A percentile compares a stretch with the other conserved stretches of the same genome.
Evolutionary conservation across 1,140 invertebrate genomes (phyloP).

Genomic region (Ceratitis capitata): DNA sequence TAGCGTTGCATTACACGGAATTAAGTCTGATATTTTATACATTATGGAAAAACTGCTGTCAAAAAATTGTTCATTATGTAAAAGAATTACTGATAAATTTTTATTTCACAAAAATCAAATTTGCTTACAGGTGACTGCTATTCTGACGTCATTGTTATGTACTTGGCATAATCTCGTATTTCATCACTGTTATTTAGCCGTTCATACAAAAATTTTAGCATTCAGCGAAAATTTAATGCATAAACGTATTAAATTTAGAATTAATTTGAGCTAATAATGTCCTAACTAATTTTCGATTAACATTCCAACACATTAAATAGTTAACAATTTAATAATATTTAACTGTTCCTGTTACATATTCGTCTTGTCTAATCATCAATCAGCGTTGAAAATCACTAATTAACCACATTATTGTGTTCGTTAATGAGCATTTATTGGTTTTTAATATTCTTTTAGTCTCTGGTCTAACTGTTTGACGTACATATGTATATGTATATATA

Average conservation of each 20-base stretch:
- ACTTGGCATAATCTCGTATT: neutral
- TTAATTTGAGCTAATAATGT: neutral
- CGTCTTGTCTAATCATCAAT: neutral
- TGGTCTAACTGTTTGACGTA: constrained; percentile 30
- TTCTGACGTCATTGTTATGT: neutral
- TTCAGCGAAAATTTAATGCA: neutral
- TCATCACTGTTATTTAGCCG: neutral
- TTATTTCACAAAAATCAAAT: neutral
- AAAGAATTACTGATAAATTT: neutral
- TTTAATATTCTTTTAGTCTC: neutral
- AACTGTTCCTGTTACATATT: neutral
- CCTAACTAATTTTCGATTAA: neutral
- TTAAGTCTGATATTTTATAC: neutral
- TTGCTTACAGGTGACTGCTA: neutral
- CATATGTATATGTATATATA: too few relatives aligned
- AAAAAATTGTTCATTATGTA: neutral
- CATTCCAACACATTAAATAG: neutral
- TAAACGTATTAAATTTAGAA: neutral
- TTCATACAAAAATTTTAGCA: neutral
- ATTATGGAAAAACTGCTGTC: neutral
- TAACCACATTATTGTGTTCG: neutral
- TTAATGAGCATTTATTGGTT: neutral
- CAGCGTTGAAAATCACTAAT: neutral
- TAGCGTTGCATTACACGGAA: neutral
- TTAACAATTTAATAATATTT: neutral